A percentile compares a stretch with the other conserved stretches of the same genome.
phyloP scores from a whole-genome alignment of 2,113 vertebrate genomes.

The Corynorhinus townsendii region DNA sequence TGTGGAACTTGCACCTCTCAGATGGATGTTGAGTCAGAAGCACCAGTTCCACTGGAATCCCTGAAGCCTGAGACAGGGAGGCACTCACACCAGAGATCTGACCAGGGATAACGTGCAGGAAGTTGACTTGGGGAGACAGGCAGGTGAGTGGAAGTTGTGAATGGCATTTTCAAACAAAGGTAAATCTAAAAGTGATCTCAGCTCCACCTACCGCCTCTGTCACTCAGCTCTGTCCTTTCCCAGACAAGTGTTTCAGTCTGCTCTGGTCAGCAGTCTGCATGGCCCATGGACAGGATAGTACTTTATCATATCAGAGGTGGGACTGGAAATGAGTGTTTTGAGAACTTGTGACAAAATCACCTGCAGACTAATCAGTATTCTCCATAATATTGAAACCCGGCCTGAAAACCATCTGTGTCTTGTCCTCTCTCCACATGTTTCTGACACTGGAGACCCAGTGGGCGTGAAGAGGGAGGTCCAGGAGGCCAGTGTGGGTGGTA shows the following conservation, averaged over 20 bases:
- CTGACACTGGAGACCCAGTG: background rate
- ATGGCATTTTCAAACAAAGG: background rate
- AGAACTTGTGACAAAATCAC: background rate
- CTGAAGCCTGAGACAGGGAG: background rate
- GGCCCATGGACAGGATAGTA: background rate
- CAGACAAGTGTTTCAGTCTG: rapidly evolving
- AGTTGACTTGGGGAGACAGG: background rate
- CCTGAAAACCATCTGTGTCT: background rate
- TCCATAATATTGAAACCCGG: background rate
- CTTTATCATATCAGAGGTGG: background rate
- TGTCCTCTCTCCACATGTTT: background rate
- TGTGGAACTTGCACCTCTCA: background rate
- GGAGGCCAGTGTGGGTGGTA: background rate
- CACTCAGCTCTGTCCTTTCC: background rate
- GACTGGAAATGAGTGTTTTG: background rate
- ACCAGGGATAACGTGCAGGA: background rate
- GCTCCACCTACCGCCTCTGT: rapidly evolving
- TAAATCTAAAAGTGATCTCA: background rate
- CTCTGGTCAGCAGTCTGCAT: background rate
- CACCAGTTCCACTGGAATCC: background rate
- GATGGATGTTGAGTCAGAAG: no score
- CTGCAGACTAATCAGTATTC: background rate
- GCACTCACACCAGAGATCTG: background rate
- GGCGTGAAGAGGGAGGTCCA: rapidly evolving
- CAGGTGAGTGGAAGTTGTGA: background rate